Evolutionary conservation across 2,113 vertebrate genomes (phyloP).

Genomic region (Rhea pennata): DNA sequence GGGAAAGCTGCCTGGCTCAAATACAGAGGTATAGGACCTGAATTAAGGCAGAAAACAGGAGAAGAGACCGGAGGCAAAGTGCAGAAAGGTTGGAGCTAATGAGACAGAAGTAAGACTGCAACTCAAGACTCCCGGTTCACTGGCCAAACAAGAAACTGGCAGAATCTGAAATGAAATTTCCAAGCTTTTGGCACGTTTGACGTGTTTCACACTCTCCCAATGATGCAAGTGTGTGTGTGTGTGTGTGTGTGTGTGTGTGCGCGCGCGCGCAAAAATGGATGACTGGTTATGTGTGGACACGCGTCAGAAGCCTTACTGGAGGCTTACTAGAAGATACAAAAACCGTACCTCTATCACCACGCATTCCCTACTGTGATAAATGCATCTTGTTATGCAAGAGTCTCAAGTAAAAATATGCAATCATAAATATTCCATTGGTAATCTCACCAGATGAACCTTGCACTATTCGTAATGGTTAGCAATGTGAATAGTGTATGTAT

Average conservation of each 20-base stretch:
- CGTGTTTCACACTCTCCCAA: not conserved
- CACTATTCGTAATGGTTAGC: not conserved
- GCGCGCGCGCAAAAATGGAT: not conserved
- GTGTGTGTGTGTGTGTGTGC: not conserved
- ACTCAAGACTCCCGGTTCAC: not conserved
- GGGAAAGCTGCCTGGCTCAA: not conserved
- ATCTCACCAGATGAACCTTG: not conserved
- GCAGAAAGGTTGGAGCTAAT: not conserved
- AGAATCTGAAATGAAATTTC: not conserved
- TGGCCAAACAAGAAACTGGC: not conserved
- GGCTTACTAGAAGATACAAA: not conserved
- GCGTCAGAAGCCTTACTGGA: not conserved
- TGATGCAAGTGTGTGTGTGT: not conserved
- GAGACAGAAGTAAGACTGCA: not conserved
- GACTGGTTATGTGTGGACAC: not conserved
- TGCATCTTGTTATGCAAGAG: not conserved
- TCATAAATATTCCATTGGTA: not conserved
- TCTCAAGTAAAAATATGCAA: not conserved
- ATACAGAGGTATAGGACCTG: not conserved
- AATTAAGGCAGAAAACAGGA: not conserved
- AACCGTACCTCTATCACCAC: not conserved
- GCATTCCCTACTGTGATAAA: not conserved
- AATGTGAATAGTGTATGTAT: too few species aligned
- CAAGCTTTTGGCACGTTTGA: not conserved
- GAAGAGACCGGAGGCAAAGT: not conserved